These are phyloP conservation scores for Paradisaea rubra DNA, from an alignment of 2,113 vertebrate species.

Conservation along the genomic window DNA sequence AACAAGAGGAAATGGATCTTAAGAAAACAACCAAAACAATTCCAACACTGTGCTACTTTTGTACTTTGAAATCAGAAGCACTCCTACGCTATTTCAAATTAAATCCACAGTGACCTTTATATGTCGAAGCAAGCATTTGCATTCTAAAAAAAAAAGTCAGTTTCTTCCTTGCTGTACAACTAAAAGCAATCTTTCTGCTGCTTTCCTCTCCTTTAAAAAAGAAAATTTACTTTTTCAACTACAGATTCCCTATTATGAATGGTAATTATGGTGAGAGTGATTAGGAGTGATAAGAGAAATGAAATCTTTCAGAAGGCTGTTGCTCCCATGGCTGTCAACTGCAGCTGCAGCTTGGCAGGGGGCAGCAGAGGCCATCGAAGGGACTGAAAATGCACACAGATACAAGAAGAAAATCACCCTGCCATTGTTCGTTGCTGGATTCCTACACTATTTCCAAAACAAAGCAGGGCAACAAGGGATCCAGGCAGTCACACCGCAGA, in stretches of 20 bases:
- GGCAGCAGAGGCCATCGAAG: slow-evolving; percentile 31
- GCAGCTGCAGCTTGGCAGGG: neutral
- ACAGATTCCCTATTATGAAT: neutral
- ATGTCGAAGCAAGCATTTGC: neutral
- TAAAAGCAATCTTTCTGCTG: neutral
- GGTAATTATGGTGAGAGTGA: neutral
- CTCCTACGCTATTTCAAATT: neutral
- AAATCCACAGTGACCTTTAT: neutral
- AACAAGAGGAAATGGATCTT: neutral
- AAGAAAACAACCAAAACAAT: neutral
- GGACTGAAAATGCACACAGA: neutral
- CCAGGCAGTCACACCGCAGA: neutral
- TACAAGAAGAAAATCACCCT: neutral
- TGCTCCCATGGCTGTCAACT: neutral
- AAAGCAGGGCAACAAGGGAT: neutral
- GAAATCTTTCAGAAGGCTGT: neutral
- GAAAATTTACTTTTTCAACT: neutral
- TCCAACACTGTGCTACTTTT: neutral
- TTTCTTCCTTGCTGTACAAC: neutral
- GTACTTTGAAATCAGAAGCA: neutral
- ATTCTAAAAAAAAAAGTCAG: neutral
- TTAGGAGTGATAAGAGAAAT: neutral
- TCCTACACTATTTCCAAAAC: neutral
- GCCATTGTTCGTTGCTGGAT: neutral
- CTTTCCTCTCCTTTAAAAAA: neutral